A percentile compares a stretch with the other conserved stretches of the same genome.
These are phyloP conservation scores for Trichoplusia ni DNA, from an alignment of 1,140 invertebrate species.

Conservation along the genomic window DNA sequence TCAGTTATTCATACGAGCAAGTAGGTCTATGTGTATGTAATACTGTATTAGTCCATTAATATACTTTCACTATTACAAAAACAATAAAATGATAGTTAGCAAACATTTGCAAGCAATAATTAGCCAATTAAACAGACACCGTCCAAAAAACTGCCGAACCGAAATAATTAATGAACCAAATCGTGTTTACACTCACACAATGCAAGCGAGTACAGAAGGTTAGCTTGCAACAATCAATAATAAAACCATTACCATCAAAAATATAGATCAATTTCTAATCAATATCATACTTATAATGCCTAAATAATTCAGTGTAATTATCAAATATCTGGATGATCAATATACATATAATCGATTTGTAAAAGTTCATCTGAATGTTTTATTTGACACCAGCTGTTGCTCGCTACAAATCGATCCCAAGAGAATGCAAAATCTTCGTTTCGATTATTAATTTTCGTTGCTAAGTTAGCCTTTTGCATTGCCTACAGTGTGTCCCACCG, in stretches of 20 bases:
- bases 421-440: too few relatives aligned
- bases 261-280: background rate
- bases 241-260: background rate
- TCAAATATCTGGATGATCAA: too few relatives aligned
- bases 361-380: too few relatives aligned
- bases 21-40: too few relatives aligned
- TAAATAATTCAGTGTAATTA: too few relatives aligned
- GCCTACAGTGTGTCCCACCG: background rate
- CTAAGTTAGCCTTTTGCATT: too few relatives aligned
- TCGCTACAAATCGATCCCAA: too few relatives aligned
- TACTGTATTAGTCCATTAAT: background rate
- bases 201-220: background rate
- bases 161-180: conserved; percentile 32
- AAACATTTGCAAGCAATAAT: conserved; percentile 12
- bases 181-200: conserved; percentile 6
- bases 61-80: background rate
- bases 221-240: background rate
- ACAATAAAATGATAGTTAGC: background rate
- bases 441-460: too few relatives aligned
- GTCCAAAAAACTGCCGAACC: conserved; percentile 14
- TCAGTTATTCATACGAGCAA: too few relatives aligned
- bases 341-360: too few relatives aligned
- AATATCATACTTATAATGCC: too few relatives aligned
- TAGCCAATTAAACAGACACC: conserved; percentile 9
- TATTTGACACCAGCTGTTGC: too few relatives aligned